Evolutionary conservation across 1,140 invertebrate species (phyloP), one percentile per base, ranked within the genome.

Genomic region (Calephelis nemesis): DNA sequence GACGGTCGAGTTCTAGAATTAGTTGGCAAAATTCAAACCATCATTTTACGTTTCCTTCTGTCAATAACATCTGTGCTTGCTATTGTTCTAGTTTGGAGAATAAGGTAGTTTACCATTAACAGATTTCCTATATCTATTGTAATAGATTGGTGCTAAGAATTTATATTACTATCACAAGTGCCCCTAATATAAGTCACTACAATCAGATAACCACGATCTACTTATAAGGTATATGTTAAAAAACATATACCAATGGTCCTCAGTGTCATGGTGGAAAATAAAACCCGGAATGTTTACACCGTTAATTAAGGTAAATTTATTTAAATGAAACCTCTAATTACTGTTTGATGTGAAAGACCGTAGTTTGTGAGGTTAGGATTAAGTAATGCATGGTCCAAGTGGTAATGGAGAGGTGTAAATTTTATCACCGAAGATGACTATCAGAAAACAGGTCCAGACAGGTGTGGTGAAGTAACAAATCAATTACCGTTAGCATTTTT

Each of bases 241-340:
- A 60, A 60, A 60, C 10, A 30, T 12, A 39, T 60, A 39, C 11
- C 11, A 12, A 12, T 39, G 54, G 30, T 11, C 30, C 11, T 40
- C 30, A 40, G 12, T 39, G 12, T 39, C 54, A 5, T 39, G 30
- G 11, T 12, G 30, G 39, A 60, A 15, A 39, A 60, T 60, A 60
- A 60, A 60, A 60, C 30, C 30, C 12, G 30, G 54, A 60, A 60
- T 60, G 11, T n/a, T 40, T 39, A 60, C 54, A 40, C 30, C 54
- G 9, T 60, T 60, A 30, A n/a, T 60, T 60, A 60, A 60, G 39
- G 54, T 7, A 39, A 60, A 60, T 60, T 19, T 60, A 60, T 60
- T 60, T 60, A 60, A 60, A 60, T 60, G 40, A 11, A 19, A 60
- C 30, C 7, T 30, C 54, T 58, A 58, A 58, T 58, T 58, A 58